These are phyloP conservation scores for Natrix natrix DNA, from an alignment of 2,797 vertebrate species.

Conservation along the genomic window DNA sequence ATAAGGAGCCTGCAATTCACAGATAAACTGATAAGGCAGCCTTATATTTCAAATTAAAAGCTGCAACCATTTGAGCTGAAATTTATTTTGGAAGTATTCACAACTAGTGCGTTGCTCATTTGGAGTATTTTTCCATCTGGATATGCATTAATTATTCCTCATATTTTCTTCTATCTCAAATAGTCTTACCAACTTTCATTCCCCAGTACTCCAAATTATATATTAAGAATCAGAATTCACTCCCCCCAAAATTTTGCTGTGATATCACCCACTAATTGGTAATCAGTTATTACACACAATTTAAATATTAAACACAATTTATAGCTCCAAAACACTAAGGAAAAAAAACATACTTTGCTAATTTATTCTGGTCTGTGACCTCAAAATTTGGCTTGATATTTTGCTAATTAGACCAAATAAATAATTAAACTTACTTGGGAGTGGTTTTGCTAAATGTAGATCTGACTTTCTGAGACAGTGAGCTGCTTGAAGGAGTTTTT, in stretches of 20 bases:
- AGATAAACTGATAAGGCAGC: not conserved
- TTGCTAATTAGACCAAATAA: not conserved
- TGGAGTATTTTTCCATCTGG: not conserved
- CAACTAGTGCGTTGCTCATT: not conserved
- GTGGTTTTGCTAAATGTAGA: conserved; percentile 85
- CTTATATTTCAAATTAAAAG: not conserved
- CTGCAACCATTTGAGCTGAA: not conserved
- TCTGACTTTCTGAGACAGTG: conserved; percentile 87
- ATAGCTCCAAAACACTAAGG: not conserved
- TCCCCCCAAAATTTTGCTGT: too few species aligned
- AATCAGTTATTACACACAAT: not conserved
- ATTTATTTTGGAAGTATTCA: not conserved
- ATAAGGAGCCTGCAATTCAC: not conserved
- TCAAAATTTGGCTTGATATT: not conserved
- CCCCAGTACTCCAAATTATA: not conserved
- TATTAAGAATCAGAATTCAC: not conserved
- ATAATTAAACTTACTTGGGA: conserved; percentile 79
- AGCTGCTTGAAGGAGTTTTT: conserved; percentile 93
- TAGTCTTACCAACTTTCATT: not conserved
- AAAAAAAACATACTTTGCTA: not conserved
- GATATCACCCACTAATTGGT: not conserved
- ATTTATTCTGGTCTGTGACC: not conserved
- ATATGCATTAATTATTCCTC: not conserved
- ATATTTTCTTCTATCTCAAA: too few species aligned
- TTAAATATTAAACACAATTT: not conserved